Conservation (phyloP, 1,140 invertebrate species). For the Cyphomyrmex costatus region DNA sequence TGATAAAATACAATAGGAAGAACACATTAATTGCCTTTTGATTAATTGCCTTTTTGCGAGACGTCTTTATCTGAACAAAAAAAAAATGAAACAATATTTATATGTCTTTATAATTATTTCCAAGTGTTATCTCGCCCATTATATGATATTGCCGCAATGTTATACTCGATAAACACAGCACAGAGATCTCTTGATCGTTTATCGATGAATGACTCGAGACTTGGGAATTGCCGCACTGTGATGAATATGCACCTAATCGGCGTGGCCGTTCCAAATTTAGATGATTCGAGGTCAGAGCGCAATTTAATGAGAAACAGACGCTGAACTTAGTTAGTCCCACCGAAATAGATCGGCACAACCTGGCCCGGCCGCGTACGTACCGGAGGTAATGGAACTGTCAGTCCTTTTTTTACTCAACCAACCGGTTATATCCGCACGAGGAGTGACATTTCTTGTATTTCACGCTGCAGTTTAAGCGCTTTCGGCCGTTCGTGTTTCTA, state of each 20-base stretch:
- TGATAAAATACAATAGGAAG: not conserved
- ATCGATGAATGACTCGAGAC: constrained; percentile 30
- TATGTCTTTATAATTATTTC: not conserved
- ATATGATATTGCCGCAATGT: not conserved
- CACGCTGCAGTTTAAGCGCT: constrained; percentile 42
- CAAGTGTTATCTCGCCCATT: not conserved
- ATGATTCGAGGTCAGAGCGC: constrained; percentile 85
- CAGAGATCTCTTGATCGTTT: not conserved
- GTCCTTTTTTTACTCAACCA: constrained; percentile 51
- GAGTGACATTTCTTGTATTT: constrained; percentile 64
- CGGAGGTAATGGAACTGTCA: constrained; percentile 69
- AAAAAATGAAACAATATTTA: not conserved
- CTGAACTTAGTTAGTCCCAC: constrained; percentile 83
- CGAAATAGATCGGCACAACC: constrained; percentile 85
- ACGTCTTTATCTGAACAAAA: not conserved
- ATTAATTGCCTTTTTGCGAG: not conserved
- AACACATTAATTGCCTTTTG: not conserved
- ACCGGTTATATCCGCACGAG: constrained; percentile 64
- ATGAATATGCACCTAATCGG: constrained; percentile 79
- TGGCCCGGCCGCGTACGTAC: constrained; percentile 63
- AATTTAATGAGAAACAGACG: constrained; percentile 87
- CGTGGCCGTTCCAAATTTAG: constrained; percentile 85
- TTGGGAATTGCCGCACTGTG: constrained; percentile 26
- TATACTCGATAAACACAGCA: not conserved
- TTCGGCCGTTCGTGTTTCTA: constrained; percentile 17